A percentile compares a stretch with the other conserved stretches of the same genome.
These are phyloP conservation scores for Pentalonia nigronervosa DNA, from an alignment of 1,140 invertebrate genomes.

Conservation along the genomic window DNA sequence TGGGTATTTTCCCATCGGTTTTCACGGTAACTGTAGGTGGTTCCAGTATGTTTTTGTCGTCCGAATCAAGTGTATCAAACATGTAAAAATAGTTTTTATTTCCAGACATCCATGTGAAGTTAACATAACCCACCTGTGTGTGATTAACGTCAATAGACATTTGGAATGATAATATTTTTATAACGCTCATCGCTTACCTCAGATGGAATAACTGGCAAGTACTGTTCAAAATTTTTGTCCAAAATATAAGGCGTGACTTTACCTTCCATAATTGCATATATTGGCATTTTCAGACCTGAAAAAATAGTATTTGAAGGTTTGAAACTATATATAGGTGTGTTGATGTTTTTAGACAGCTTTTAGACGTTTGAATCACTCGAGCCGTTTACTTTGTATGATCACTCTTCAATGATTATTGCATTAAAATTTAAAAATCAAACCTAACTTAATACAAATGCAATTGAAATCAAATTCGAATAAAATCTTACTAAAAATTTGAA, in stretches of 20 bases:
- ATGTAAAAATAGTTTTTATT: constrained; percentile 86
- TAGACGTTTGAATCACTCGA: background rate
- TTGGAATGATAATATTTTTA: background rate
- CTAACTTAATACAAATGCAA: background rate
- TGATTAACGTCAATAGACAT: constrained; percentile 49
- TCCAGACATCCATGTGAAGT: constrained; percentile 91
- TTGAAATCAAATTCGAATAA: background rate
- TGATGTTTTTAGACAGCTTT: background rate
- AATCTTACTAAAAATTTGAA: background rate
- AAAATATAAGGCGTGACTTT: constrained; percentile 83
- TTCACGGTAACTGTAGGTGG: constrained; percentile 87
- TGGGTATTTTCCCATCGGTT: constrained; percentile 82
- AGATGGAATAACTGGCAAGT: constrained; percentile 86
- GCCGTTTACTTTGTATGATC: background rate
- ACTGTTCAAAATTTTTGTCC: constrained; percentile 88
- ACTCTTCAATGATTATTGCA: background rate
- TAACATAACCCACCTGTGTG: constrained; percentile 73
- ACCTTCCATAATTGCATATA: constrained; percentile 87
- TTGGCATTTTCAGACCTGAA: constrained; percentile 83
- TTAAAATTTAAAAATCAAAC: background rate
- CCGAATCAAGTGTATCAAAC: constrained; percentile 84
- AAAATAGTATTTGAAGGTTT: constrained; percentile 59
- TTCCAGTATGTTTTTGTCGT: constrained; percentile 81
- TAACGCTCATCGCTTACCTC: constrained; percentile 70
- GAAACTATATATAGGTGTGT: background rate